Evolutionary conservation across 1,140 invertebrate species (phyloP).

Genomic region (Luehdorfia chinensis): DNA sequence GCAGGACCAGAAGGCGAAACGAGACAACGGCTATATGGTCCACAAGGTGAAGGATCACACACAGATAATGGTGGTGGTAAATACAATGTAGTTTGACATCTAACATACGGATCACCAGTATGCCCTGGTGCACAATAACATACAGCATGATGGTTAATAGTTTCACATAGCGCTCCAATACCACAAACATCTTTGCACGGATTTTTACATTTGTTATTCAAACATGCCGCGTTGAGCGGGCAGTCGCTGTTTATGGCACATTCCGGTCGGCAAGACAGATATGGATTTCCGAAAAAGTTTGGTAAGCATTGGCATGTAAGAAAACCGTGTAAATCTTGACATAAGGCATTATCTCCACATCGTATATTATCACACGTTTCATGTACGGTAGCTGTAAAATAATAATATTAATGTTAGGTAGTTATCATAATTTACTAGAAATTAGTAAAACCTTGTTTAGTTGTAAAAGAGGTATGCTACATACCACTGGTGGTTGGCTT

Average conservation of each 20-base stretch:
- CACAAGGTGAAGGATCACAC: conserved; percentile 87
- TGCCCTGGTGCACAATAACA: conserved; percentile 86
- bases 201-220: conserved; percentile 88
- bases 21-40: conserved; percentile 86
- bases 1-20: conserved; percentile 84
- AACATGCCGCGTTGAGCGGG: conserved; percentile 81
- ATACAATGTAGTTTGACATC: conserved; percentile 79
- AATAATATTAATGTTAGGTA: conserved; percentile 19
- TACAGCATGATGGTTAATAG: conserved; percentile 86
- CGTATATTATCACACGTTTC: conserved; percentile 83
- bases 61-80: conserved; percentile 73
- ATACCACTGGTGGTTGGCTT: conserved; percentile 68
- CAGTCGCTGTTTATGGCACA: conserved; percentile 90
- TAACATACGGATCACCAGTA: conserved; percentile 87
- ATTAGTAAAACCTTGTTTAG: background rate
- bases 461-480: conserved; percentile 24
- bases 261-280: conserved; percentile 85
- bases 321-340: conserved; percentile 78
- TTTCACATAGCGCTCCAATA: conserved; percentile 84
- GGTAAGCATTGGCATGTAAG: conserved; percentile 81
- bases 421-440: background rate
- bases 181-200: conserved; percentile 89
- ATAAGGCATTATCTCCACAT: conserved; percentile 87
- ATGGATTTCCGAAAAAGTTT: conserved; percentile 85
- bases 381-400: conserved; percentile 68